Evolutionary conservation across 2,797 vertebrate genomes (phyloP).

Genomic region (Octomys mimax): DNA sequence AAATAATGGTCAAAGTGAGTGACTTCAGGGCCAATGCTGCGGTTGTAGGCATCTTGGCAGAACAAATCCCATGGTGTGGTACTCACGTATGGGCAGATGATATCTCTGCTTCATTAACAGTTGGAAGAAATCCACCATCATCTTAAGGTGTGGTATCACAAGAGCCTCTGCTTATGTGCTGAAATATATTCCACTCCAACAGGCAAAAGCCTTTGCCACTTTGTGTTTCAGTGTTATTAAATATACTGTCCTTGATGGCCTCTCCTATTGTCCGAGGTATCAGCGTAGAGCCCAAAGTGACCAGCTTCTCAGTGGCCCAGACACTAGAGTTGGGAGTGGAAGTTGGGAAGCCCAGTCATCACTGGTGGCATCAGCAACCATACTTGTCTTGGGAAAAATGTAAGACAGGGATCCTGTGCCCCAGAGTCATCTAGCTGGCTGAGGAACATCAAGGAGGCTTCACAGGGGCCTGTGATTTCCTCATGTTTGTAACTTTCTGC

Average conservation of each 20-base stretch:
- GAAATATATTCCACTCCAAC: not conserved
- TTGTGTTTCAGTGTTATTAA: not conserved
- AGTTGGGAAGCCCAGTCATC: not conserved
- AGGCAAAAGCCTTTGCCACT: not conserved
- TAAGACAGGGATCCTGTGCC: not conserved
- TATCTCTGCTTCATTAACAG: not conserved
- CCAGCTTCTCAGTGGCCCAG: not conserved
- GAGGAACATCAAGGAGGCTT: not conserved
- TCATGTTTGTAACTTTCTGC: not conserved
- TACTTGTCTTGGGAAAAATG: not conserved
- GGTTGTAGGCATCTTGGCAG: not conserved
- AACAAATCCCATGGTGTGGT: not conserved
- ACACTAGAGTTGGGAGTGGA: not conserved
- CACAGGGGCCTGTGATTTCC: not conserved
- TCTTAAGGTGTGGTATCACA: not conserved
- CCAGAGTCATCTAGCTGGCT: not conserved
- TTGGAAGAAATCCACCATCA: not conserved
- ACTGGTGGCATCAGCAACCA: not conserved
- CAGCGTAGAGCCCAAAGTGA: not conserved
- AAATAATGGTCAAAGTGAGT: not conserved
- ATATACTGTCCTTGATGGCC: not conserved
- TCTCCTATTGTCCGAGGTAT: not conserved
- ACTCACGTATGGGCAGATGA: not conserved
- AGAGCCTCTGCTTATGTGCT: not conserved
- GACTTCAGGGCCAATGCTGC: not conserved